Evolutionary conservation across 2,113 vertebrate species (phyloP).

Genomic region (Mustelus asterias): DNA sequence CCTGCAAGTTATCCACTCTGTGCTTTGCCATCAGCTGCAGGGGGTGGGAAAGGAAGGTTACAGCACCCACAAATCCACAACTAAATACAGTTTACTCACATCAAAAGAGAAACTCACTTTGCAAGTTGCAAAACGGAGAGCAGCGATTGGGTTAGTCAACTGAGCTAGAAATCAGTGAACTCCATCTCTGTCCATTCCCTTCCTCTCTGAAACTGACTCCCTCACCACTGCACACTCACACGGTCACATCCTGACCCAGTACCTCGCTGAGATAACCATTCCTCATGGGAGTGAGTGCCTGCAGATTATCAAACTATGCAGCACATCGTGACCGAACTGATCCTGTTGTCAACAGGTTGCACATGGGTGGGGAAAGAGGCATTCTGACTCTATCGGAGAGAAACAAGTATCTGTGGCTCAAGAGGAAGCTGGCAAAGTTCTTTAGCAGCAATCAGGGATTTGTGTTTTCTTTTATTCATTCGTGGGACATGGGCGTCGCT

Average conservation of each 20-base stretch:
- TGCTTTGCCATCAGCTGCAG: conserved; percentile 56
- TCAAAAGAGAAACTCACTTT: neutral
- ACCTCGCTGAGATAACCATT: neutral
- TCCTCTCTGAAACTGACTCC: neutral
- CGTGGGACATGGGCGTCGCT: no score
- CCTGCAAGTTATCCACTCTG: conserved; percentile 61
- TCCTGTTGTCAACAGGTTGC: neutral
- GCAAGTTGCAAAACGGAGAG: neutral
- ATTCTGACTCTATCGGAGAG: neutral
- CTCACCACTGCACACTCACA: neutral
- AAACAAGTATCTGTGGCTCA: neutral
- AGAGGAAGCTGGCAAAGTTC: neutral
- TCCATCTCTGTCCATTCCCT: neutral
- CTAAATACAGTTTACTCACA: neutral
- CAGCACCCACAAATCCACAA: neutral
- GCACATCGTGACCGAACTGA: neutral
- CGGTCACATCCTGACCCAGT: no score
- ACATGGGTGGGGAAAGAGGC: neutral
- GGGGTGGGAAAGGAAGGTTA: conserved; percentile 2
- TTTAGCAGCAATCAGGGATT: neutral
- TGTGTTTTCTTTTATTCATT: neutral
- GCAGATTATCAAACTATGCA: neutral
- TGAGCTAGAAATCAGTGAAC: neutral
- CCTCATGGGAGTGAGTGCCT: neutral
- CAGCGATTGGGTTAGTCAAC: neutral